A percentile compares a stretch with the other conserved stretches of the same genome.
These are phyloP conservation scores for Cyclophora punctaria DNA, from an alignment of 2,888 invertebrate genomes.

Conservation along the genomic window DNA sequence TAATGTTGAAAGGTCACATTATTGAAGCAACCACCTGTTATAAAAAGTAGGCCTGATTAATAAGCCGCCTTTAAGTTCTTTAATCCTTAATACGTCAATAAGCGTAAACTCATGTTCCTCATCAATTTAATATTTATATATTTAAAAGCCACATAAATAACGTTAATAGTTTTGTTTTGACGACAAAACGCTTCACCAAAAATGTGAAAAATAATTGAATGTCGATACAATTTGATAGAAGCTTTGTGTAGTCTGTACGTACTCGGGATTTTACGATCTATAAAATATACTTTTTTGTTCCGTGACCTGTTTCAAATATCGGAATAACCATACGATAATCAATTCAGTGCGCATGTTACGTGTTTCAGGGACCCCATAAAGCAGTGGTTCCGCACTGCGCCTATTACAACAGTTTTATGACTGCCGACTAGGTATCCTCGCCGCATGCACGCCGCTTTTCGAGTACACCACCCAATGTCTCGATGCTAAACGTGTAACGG, in stretches of 20 bases:
- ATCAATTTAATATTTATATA: no score
- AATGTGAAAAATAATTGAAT: slow-evolving; percentile 17
- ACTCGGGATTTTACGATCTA: slow-evolving; percentile 45
- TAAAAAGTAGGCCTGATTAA: no score
- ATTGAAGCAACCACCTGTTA: slow-evolving; percentile 3
- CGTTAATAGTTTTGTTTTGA: no score
- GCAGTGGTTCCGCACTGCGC: slow-evolving; percentile 63
- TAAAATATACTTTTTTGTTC: slow-evolving; percentile 50
- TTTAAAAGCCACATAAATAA: no score
- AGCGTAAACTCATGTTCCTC: slow-evolving; percentile 1
- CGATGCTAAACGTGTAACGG: slow-evolving; percentile 48
- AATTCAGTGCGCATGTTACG: slow-evolving; percentile 59
- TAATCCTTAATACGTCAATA: slow-evolving; percentile 2
- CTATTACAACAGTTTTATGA: slow-evolving; percentile 65
- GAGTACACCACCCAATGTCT: slow-evolving; percentile 43
- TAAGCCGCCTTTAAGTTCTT: no score
- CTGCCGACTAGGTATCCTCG: slow-evolving; percentile 48
- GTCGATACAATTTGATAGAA: slow-evolving; percentile 43
- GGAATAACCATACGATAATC: slow-evolving; percentile 59
- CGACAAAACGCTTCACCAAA: background rate
- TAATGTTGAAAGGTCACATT: slow-evolving; percentile 6
- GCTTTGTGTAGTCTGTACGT: slow-evolving; percentile 30
- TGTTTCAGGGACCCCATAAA: slow-evolving; percentile 61
- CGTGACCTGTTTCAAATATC: slow-evolving; percentile 50
- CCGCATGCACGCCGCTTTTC: slow-evolving; percentile 46